Conservation (phyloP, 2,113 vertebrate species). For the Pseudorectes ferrugineus region DNA sequence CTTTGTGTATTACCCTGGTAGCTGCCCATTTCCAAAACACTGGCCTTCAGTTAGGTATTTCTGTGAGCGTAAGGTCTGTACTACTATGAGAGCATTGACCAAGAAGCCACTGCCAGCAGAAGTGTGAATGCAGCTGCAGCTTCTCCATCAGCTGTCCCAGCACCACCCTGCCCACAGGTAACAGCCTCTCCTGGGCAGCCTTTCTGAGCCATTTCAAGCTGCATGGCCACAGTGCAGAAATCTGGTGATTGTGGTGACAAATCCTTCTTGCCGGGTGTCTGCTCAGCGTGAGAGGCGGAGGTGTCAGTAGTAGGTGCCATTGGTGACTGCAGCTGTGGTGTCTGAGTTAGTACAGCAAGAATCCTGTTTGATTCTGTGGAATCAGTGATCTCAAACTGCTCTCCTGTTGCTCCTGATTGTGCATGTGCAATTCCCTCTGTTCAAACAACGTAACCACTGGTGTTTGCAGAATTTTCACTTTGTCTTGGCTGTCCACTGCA, state of each 20-base stretch:
- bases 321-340: not conserved
- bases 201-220: not conserved
- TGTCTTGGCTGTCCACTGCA: not conserved
- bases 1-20: not conserved
- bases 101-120: not conserved
- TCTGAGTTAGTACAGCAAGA: fast-evolving
- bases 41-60: not conserved
- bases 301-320: not conserved
- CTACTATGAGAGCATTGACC: not conserved
- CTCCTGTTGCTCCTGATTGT: not conserved
- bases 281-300: fast-evolving
- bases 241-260: not conserved
- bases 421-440: fast-evolving
- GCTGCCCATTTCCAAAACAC: not conserved
- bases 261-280: not conserved
- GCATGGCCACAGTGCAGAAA: not conserved
- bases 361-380: not conserved
- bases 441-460: not conserved
- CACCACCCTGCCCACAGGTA: not conserved
- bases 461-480: not conserved
- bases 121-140: not conserved
- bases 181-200: not conserved
- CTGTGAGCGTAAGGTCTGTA: not conserved
- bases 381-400: not conserved
- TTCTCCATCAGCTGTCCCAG: not conserved